Evolutionary conservation across 1,140 invertebrate genomes (phyloP), one percentile per base, ranked within the genome.

Genomic region (Eubasilissa regina): DNA sequence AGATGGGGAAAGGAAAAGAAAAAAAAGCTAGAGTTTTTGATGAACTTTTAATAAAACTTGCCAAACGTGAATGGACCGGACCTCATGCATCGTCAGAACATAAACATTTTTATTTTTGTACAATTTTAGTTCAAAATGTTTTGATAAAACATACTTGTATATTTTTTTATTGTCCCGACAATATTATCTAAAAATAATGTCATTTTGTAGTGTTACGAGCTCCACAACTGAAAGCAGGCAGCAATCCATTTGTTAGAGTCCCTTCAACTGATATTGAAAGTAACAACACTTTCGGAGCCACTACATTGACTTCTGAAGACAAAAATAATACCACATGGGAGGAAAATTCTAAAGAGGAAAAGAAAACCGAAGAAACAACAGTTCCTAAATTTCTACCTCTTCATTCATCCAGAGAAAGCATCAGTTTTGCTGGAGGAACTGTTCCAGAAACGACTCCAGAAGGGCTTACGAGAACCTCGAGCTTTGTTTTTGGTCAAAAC

Each of bases 401-500:
- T 15, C 87, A 86, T 11, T 84, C 85, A 51, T 81, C 86, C 15
- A 86, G 84, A 84, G 85, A 84, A 3, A 84, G 86, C 43, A 82
- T 87, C 11, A 86, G 87, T 47, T 85, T 85, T 43, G 84, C 84
- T 17, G 87, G 83, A 15, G 81, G 85, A n/a, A 86, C 86, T 4
- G 84, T 85, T 48, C 82, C 85, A 17, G 81, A 86, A 4, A 83
- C 81, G 12, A 85, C 87, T 43, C 79, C 87, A 1, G 80, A 86
- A 51, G 84, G 85, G 8, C 83, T 85, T 72, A 84, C 85, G 12
- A 85, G 85, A 44, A 85, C 87, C 15, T 85, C 91, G 44, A 92
- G 92, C 64, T 97, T 97, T 90, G 93, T 98, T 6, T 98, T 98
- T 88, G 96, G 96, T n/a, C 95, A 97, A 85, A 97, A 97, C 89